These are phyloP conservation scores for Sebastes steindachneri DNA, from an alignment of 2,797 vertebrate genomes.

Conservation along the genomic window DNA sequence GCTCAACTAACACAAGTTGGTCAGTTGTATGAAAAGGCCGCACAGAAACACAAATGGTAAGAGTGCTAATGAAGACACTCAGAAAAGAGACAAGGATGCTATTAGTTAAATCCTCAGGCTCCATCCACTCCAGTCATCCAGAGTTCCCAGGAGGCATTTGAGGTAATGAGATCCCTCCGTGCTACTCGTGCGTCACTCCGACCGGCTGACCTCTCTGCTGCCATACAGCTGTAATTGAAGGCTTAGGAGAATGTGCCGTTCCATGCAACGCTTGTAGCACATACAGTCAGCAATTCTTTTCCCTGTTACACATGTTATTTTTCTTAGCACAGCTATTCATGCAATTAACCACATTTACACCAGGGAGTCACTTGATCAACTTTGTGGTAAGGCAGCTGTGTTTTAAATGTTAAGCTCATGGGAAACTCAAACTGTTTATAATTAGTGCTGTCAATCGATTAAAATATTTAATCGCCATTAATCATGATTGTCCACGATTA, in stretches of 20 bases:
- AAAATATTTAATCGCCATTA: no score
- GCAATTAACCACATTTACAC: background rate
- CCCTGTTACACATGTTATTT: constrained; percentile 13
- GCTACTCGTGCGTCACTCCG: constrained; percentile 67
- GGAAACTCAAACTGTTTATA: background rate
- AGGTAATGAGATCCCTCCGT: constrained; percentile 76
- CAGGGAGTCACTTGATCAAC: background rate
- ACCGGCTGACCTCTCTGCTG: constrained; percentile 59
- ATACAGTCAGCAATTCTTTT: constrained; percentile 49
- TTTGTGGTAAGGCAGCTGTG: background rate
- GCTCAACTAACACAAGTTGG: background rate
- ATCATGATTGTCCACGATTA: no score
- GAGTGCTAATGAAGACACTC: constrained; percentile 52
- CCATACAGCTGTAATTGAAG: constrained; percentile 74
- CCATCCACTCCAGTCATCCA: constrained; percentile 36
- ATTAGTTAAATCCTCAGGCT: constrained; percentile 64
- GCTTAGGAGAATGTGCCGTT: constrained; percentile 56
- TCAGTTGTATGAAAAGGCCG: constrained; percentile 1
- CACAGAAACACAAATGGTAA: constrained; percentile 15
- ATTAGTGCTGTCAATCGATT: no score
- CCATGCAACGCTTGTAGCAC: constrained; percentile 49
- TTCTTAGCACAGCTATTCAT: constrained; percentile 2
- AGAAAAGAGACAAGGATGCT: constrained; percentile 46
- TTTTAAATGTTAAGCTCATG: background rate
- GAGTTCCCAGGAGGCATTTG: constrained; percentile 59